Evolutionary conservation across 2,888 invertebrate genomes (phyloP).

Genomic region (Notodonta dromedarius): DNA sequence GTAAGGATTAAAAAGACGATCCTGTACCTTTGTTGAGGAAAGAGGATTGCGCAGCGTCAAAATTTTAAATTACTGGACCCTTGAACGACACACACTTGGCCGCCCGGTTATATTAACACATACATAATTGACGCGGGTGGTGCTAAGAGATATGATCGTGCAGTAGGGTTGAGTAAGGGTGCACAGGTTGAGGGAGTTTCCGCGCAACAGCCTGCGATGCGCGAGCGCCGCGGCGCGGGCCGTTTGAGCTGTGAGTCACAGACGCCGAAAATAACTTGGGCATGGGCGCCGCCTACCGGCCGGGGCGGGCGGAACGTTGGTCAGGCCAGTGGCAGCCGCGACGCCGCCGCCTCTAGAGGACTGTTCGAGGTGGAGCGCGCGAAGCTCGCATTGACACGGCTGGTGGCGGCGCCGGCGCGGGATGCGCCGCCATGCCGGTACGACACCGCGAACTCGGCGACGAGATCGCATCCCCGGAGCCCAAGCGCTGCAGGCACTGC

Average conservation of each 20-base stretch:
- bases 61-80: too few species aligned
- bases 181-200: conserved; percentile 55
- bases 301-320: conserved; percentile 77
- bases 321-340: conserved; percentile 79
- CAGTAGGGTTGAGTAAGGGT: conserved; percentile 5
- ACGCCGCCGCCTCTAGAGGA: conserved; percentile 78
- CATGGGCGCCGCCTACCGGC: conserved; percentile 83
- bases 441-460: conserved; percentile 84
- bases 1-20: too few species aligned
- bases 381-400: conserved; percentile 67
- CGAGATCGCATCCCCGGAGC: conserved; percentile 88
- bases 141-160: not conserved
- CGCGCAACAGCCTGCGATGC: conserved; percentile 68
- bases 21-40: too few species aligned
- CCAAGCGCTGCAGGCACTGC: conserved; percentile 96
- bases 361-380: conserved; percentile 71
- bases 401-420: conserved; percentile 80
- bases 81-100: too few species aligned
- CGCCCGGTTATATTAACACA: too few species aligned
- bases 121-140: not conserved
- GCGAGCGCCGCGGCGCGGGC: conserved; percentile 73
- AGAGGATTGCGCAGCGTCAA: too few species aligned
- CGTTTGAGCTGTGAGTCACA: conserved; percentile 77
- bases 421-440: conserved; percentile 85
- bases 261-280: conserved; percentile 76